These are phyloP conservation scores for Ciona savignyi DNA, from an alignment of 23 tunicate genomes.

Conservation along the genomic window DNA sequence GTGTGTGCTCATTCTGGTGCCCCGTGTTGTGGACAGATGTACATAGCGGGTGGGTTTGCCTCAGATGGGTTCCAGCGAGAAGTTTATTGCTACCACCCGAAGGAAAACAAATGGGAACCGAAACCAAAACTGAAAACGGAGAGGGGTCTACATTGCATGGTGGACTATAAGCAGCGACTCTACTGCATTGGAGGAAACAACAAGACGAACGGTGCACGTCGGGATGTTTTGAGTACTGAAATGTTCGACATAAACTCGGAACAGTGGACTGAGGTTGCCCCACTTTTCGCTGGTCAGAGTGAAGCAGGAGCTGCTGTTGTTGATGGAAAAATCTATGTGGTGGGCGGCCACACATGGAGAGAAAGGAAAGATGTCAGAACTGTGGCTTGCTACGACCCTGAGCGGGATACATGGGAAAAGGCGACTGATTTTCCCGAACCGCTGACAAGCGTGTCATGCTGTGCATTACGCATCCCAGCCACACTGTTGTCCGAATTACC, in stretches of 20 bases:
- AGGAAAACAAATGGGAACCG: constrained; percentile 88
- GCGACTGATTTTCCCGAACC: constrained; percentile 97
- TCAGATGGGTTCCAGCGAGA: constrained; percentile 95
- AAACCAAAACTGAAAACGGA: constrained; percentile 87
- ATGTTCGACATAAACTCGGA: constrained; percentile 77
- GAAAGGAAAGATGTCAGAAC: constrained; percentile 99
- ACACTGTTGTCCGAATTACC: constrained; percentile 57
- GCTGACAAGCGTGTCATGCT: constrained; percentile 91
- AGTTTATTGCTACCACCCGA: constrained; percentile 88
- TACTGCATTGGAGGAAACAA: constrained; percentile 98
- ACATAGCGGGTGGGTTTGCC: constrained; percentile 99
- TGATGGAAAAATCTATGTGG: too few species aligned
- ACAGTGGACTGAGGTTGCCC: constrained; percentile 98
- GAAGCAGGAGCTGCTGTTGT: constrained; percentile 98
- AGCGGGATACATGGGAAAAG: constrained; percentile 87
- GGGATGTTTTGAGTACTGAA: constrained; percentile 94
- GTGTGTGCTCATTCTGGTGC: constrained; percentile 99
- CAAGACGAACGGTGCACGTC: constrained; percentile 77
- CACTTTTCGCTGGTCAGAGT: constrained; percentile 92
- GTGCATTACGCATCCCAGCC: constrained; percentile 85
- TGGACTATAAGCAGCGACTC: constrained; percentile 67
- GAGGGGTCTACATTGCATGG: constrained; percentile 98
- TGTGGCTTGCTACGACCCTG: constrained; percentile 97
- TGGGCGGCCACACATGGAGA: constrained; percentile 98
- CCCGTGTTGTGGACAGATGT: constrained; percentile 66